Conservation (phyloP, 2,797 vertebrate genomes). For the Pseudomugil gertrudae region DNA sequence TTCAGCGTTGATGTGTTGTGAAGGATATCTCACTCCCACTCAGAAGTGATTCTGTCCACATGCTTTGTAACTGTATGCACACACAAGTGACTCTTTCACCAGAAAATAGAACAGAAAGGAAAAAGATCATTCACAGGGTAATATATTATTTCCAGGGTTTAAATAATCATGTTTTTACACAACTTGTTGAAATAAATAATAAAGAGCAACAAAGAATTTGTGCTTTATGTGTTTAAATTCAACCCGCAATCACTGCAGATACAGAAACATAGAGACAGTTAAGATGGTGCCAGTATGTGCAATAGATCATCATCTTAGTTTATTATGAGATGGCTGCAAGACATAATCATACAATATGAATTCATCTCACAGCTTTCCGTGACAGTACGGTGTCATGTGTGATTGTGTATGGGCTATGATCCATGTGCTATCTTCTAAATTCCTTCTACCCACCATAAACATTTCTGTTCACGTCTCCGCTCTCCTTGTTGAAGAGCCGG, state of each 20-base stretch:
- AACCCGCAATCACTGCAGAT: too few species aligned
- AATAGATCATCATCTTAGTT: conserved; percentile 2
- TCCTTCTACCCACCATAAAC: conserved; percentile 24
- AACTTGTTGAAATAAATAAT: background rate
- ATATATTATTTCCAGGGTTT: too few species aligned
- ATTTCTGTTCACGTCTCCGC: conserved; percentile 12
- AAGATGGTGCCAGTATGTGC: background rate
- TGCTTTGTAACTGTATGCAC: background rate
- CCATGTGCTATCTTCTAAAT: conserved; percentile 10
- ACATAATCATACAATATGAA: conserved; percentile 39
- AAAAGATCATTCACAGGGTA: too few species aligned
- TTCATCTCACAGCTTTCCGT: conserved; percentile 45
- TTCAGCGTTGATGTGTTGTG: conserved; percentile 7
- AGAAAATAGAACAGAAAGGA: conserved; percentile 8
- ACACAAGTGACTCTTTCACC: conserved; percentile 24
- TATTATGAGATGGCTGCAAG: conserved; percentile 13
- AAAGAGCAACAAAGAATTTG: background rate
- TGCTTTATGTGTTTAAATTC: conserved; percentile 2
- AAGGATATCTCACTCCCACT: background rate
- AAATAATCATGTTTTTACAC: too few species aligned
- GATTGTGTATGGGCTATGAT: conserved; percentile 8
- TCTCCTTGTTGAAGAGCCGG: conserved; percentile 8
- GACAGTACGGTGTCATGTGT: conserved; percentile 14
- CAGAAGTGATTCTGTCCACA: conserved; percentile 17
- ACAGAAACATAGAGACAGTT: background rate